These are phyloP conservation scores for Lepidocolaptes lacrymiger DNA, from an alignment of 2,797 vertebrate genomes.

Conservation along the genomic window DNA sequence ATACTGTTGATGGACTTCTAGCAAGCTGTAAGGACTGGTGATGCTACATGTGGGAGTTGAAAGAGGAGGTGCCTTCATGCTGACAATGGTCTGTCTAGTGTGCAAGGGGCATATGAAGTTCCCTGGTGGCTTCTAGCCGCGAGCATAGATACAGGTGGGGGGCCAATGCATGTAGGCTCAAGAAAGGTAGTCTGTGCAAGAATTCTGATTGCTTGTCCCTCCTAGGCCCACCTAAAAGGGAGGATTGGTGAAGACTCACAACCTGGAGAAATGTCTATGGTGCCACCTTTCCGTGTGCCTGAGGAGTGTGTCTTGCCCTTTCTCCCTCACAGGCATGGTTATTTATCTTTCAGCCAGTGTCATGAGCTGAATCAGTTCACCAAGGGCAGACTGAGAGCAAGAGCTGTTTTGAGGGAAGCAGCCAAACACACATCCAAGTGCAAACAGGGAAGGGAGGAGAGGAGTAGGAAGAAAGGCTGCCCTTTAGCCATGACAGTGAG, in stretches of 20 bases:
- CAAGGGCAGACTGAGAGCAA: not conserved
- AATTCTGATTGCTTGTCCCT: not conserved
- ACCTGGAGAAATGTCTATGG: not conserved
- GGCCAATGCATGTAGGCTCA: fast-evolving
- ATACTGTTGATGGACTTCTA: not conserved
- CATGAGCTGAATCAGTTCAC: not conserved
- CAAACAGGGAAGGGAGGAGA: not conserved
- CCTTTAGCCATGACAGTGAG: not conserved
- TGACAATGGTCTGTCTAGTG: not conserved
- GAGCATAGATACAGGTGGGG: not conserved
- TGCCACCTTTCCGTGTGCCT: fast-evolving
- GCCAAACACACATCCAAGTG: not conserved
- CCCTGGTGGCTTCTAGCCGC: not conserved
- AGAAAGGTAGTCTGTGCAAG: not conserved
- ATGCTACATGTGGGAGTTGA: not conserved
- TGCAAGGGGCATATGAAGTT: not conserved
- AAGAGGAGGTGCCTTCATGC: not conserved
- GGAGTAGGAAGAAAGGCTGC: not conserved
- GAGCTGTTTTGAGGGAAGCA: not conserved
- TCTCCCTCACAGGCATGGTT: not conserved
- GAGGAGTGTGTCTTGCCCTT: not conserved
- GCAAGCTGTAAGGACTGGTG: not conserved
- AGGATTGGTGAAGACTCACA: not conserved
- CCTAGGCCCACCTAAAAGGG: not conserved
- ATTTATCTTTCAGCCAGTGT: not conserved